These are phyloP conservation scores for Patiria pectinifera DNA, from an alignment of 53 echinoderm and acorn worm species.

Conservation along the genomic window DNA sequence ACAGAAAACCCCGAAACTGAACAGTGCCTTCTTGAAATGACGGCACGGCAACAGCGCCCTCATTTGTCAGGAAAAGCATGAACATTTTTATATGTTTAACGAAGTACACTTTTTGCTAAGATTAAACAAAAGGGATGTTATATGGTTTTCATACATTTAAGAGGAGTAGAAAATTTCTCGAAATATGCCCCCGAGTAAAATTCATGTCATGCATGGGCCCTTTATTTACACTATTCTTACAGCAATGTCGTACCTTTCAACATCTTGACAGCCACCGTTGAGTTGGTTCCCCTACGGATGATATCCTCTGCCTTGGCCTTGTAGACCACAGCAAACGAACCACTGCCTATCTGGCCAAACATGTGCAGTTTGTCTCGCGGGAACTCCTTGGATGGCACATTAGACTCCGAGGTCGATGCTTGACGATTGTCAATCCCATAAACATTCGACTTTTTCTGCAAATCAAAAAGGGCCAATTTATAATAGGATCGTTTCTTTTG, in stretches of 20 bases:
- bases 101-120: no score
- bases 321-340: conserved; percentile 88
- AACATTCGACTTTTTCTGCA: neutral
- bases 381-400: conserved; percentile 74
- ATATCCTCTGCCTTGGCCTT: conserved; percentile 83
- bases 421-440: neutral
- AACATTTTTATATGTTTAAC: no score
- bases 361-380: conserved; percentile 79
- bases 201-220: no score
- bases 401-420: neutral
- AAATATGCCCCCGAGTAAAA: no score
- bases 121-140: no score
- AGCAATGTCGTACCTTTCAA: conserved; percentile 75
- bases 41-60: no score
- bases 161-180: no score
- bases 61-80: no score
- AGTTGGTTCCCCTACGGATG: conserved; percentile 6
- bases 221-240: neutral
- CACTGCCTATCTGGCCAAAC: conserved; percentile 74
- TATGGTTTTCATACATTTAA: no score
- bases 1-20: no score
- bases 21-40: no score
- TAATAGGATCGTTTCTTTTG: no score
- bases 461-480: neutral
- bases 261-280: conserved; percentile 85